These are phyloP conservation scores for Aethina tumida DNA, from an alignment of 1,140 invertebrate species.

Conservation along the genomic window DNA sequence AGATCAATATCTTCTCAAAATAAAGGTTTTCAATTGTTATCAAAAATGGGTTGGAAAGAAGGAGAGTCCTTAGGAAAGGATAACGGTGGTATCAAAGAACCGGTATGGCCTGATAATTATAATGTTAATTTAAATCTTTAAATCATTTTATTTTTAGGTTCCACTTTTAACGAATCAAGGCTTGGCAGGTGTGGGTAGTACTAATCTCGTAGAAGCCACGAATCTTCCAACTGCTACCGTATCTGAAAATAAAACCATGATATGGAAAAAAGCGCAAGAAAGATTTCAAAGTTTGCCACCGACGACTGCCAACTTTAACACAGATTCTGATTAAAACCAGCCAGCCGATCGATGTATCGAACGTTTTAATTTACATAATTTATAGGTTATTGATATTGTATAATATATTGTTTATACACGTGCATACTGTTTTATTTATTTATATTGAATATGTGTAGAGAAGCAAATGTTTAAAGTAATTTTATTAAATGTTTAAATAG, in stretches of 20 bases:
- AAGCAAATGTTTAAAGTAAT: too few relatives aligned
- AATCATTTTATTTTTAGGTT: slow-evolving; percentile 16
- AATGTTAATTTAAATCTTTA: slow-evolving; percentile 8
- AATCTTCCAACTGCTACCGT: slow-evolving; percentile 3
- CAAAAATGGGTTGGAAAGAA: slow-evolving; percentile 89
- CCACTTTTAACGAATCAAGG: slow-evolving; percentile 24
- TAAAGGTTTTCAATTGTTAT: slow-evolving; percentile 79
- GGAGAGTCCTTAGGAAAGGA: slow-evolving; percentile 76
- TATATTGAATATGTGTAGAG: too few relatives aligned
- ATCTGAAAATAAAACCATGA: slow-evolving; percentile 31
- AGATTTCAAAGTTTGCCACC: slow-evolving; percentile 35
- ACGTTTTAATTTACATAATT: too few relatives aligned
- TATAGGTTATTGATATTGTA: too few relatives aligned
- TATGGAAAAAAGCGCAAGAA: slow-evolving; percentile 37
- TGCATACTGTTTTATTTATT: too few relatives aligned
- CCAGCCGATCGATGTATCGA: too few relatives aligned
- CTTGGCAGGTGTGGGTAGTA: slow-evolving; percentile 25
- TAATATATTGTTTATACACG: too few relatives aligned
- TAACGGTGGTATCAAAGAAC: slow-evolving; percentile 59
- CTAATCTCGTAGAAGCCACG: background rate
- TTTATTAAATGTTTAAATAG: too few relatives aligned
- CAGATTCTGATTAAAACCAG: slow-evolving; percentile 4
- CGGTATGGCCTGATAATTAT: slow-evolving; percentile 51
- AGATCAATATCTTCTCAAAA: slow-evolving; percentile 70
- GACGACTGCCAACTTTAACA: slow-evolving; percentile 16